phyloP scores from a whole-genome alignment of 2,797 vertebrate genomes.

The Helarctos malayanus region DNA sequence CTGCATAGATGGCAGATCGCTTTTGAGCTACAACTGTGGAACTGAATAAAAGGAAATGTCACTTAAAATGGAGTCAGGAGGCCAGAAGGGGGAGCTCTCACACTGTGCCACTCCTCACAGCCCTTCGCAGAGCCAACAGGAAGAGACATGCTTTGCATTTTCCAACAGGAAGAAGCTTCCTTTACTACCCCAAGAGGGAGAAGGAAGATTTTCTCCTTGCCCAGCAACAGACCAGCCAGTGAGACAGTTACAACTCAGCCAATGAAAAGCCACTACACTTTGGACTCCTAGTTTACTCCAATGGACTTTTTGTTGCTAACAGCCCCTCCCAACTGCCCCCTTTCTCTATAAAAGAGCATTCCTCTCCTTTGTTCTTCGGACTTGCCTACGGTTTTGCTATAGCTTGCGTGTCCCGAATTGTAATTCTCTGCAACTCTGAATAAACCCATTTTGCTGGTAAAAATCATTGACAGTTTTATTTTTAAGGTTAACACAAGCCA shows the following conservation, averaged over 20 bases:
- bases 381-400: not conserved
- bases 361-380: not conserved
- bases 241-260: not conserved
- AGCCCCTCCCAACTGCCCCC: not conserved
- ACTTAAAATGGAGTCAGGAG: not conserved
- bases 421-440: not conserved
- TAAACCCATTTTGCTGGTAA: not conserved
- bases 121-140: not conserved
- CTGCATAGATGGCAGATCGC: not conserved
- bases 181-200: not conserved
- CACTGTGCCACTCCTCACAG: not conserved
- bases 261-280: not conserved
- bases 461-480: not conserved
- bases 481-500: not conserved
- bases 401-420: not conserved
- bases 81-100: not conserved
- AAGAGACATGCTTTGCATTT: not conserved
- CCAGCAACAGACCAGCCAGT: not conserved
- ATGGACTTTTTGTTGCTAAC: not conserved
- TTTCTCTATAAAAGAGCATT: not conserved
- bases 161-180: not conserved
- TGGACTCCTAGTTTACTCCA: not conserved
- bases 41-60: not conserved
- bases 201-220: not conserved
- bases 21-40: not conserved